Base-by-base conservation (phyloP, 2,888 invertebrate species). In the Portevinia maculata region DNA sequence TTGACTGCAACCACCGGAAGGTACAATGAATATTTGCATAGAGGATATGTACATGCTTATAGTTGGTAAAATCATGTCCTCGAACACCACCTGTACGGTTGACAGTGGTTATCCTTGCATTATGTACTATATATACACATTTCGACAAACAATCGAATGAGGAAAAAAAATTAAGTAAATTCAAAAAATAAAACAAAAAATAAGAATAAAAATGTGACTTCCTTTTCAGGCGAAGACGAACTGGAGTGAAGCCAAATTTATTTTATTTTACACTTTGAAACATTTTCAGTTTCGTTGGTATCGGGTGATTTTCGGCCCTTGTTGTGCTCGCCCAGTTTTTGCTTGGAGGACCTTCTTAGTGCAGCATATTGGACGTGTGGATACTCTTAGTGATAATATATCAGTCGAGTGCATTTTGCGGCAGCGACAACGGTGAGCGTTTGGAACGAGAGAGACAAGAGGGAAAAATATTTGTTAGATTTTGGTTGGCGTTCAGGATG, bases 1-100 rank as follows among this genome's bases (percentile, higher is more conserved):
- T 60, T 71, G 71, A 83, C 76, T 83, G 67, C 71, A 78, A 78
- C 78, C 67, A 55, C 78, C 83, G 83, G 83, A 83, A 83, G 67
- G 71, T 62, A 79, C 74, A 75, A 78, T 73, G 73, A 65, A 73
- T 55, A 71, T 65, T 59, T 76, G 71, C 71, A 83, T 59, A 55
- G 62, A 67, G 44, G 59, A 73, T 55, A 44, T 41, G 37, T 55
- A 59, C 34, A 52, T 41, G 53, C 50, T 52, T 59, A n/a, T n/a
- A n/a, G 64, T 46, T 41, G 55, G 8, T 39, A 28, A 24, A 64
- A n/a, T n/a, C 24, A 64, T 50, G 52, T 64, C 15, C 28, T 57
- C 30, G 8, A 52, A 28, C 7, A 65, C n/a, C 28, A 71, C 71
- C 73, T 74, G 44, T 67, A 59, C 8, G 39, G 50, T 13, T 34